Evolutionary conservation across 2,888 invertebrate genomes (phyloP).

Genomic region (Nemotelus nigrinus): DNA sequence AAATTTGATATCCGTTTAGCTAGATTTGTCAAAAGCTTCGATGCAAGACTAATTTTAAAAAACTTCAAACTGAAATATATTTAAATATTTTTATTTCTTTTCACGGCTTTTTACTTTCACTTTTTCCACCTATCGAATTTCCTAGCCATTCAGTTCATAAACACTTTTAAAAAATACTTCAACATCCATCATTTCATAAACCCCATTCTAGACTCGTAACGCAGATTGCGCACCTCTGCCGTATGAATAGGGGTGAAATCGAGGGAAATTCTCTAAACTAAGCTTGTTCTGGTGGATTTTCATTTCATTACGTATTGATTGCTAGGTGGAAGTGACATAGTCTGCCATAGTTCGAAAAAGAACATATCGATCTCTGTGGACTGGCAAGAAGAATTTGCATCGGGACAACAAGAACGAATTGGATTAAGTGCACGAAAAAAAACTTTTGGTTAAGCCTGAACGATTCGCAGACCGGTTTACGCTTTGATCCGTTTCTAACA

Average conservation of each 20-base stretch:
- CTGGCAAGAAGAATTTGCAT: slow-evolving; percentile 14
- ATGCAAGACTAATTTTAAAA: too few species aligned
- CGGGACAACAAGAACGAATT: slow-evolving; percentile 16
- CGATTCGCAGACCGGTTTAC: slow-evolving; percentile 21
- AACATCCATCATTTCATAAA: too few species aligned
- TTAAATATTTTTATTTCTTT: too few species aligned
- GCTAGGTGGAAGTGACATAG: slow-evolving; percentile 39
- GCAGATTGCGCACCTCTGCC: slow-evolving; percentile 14
- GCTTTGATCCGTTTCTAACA: background rate
- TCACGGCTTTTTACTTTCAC: too few species aligned
- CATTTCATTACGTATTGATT: slow-evolving; percentile 46
- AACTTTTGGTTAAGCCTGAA: slow-evolving; percentile 1
- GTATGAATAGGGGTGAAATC: slow-evolving; percentile 26
- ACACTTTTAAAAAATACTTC: too few species aligned
- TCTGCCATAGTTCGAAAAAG: slow-evolving; percentile 43
- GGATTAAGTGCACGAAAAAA: background rate
- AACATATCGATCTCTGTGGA: slow-evolving; percentile 36
- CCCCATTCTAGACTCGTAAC: too few species aligned
- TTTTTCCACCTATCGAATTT: too few species aligned
- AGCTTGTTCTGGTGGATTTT: slow-evolving; percentile 44
- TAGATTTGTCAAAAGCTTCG: too few species aligned
- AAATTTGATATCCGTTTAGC: too few species aligned
- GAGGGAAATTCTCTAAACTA: slow-evolving; percentile 24
- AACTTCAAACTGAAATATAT: too few species aligned
- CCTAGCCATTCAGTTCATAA: too few species aligned